Percentiles rank a stretch among this genome's conserved stretches.
These are phyloP conservation scores for Lontra canadensis DNA, from an alignment of 2,113 vertebrate genomes.

Conservation along the genomic window DNA sequence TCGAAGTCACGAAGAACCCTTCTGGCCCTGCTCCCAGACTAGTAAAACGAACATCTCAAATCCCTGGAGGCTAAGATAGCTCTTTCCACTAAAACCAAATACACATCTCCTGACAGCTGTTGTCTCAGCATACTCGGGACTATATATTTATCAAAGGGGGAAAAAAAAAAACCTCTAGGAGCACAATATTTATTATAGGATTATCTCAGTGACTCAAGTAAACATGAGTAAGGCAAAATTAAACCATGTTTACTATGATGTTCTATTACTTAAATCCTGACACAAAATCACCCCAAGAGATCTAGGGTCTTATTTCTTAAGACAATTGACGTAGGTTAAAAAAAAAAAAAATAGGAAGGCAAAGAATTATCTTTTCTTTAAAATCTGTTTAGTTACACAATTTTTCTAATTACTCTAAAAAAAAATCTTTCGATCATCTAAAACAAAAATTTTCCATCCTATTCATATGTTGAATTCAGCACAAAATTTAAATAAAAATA, in stretches of 20 bases:
- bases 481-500: slow-evolving; percentile 36
- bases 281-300: slow-evolving; percentile 63
- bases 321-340: not conserved
- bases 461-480: slow-evolving; percentile 30
- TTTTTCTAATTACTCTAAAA: slow-evolving; percentile 39
- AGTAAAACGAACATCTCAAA: slow-evolving; percentile 78
- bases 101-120: slow-evolving; percentile 80
- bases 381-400: not conserved
- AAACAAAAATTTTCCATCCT: slow-evolving; percentile 43
- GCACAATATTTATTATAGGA: slow-evolving; percentile 83
- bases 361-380: slow-evolving; percentile 25
- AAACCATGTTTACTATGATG: slow-evolving; percentile 69
- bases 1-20: slow-evolving; percentile 83
- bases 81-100: slow-evolving; percentile 81
- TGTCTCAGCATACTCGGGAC: slow-evolving; percentile 77
- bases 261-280: slow-evolving; percentile 65
- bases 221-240: slow-evolving; percentile 74
- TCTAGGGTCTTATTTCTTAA: slow-evolving; percentile 57
- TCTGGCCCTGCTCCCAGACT: slow-evolving; percentile 84
- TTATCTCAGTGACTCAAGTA: slow-evolving; percentile 81
- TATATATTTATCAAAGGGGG: slow-evolving; percentile 79
- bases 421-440: slow-evolving; percentile 3
- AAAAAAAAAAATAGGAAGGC: not conserved
- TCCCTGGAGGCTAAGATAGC: slow-evolving; percentile 72
- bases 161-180: slow-evolving; percentile 68